phyloP scores from a whole-genome alignment of 2,888 invertebrate species.

The Oasisia sp. region DNA sequence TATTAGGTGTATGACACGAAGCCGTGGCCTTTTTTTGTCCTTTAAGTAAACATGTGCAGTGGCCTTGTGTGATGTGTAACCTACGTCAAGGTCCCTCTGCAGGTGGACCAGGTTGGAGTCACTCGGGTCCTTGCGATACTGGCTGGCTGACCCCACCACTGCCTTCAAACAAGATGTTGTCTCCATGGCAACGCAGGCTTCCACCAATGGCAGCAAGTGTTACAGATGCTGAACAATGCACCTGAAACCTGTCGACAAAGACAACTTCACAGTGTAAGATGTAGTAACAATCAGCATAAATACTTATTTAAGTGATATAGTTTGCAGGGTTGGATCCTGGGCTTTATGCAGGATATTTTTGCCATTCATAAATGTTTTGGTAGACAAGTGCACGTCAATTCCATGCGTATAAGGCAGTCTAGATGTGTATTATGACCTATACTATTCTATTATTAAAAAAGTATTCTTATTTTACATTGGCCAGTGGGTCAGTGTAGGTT shows the following conservation, averaged over 20 bases:
- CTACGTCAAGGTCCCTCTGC: constrained; percentile 58
- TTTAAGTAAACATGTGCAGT: not conserved
- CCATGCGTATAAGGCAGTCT: too few species aligned
- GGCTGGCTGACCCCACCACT: constrained; percentile 52
- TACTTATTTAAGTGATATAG: too few species aligned
- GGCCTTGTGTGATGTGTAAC: constrained; percentile 24
- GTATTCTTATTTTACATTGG: too few species aligned
- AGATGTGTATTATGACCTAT: too few species aligned
- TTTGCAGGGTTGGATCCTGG: too few species aligned
- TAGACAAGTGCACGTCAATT: too few species aligned
- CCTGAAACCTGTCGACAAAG: not conserved
- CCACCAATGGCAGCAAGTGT: not conserved
- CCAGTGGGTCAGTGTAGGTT: too few species aligned
- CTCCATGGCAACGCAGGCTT: constrained; percentile 45
- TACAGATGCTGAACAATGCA: not conserved
- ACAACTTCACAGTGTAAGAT: not conserved
- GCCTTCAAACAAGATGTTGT: constrained; percentile 51
- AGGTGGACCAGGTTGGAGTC: constrained; percentile 52
- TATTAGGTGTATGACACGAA: too few species aligned
- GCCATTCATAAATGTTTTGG: too few species aligned
- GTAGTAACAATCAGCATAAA: not conserved
- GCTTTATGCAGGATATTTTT: too few species aligned
- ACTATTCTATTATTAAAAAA: too few species aligned
- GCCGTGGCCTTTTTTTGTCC: too few species aligned
- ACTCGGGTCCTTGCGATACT: constrained; percentile 51